phyloP scores from a whole-genome alignment of 2,888 invertebrate genomes.

The Sinohyriopsis cumingii region DNA sequence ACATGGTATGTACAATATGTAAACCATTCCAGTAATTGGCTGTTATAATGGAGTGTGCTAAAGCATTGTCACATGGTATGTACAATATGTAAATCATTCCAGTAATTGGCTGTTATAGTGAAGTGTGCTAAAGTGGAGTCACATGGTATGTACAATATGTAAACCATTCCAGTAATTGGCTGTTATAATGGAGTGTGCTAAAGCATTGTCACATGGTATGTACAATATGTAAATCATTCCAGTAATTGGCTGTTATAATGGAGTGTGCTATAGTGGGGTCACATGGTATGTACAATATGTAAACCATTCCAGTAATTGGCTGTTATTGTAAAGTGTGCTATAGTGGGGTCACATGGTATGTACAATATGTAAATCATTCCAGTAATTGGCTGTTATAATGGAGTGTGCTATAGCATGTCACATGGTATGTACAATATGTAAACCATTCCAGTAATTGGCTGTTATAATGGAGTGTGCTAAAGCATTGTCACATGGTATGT shows the following conservation, averaged over 20 bases:
- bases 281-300: too few relatives aligned
- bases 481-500: too few relatives aligned
- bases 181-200: conserved; percentile 69
- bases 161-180: conserved; percentile 81
- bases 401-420: too few relatives aligned
- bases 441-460: conserved; percentile 81
- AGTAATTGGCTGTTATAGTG: conserved; percentile 87
- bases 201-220: too few relatives aligned
- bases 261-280: too few relatives aligned
- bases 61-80: too few relatives aligned
- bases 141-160: too few relatives aligned
- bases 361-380: conserved; percentile 8
- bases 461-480: conserved; percentile 69
- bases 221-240: conserved; percentile 8
- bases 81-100: conserved; percentile 8
- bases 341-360: too few relatives aligned
- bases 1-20: too few relatives aligned
- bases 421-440: too few relatives aligned
- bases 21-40: conserved; percentile 81
- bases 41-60: conserved; percentile 69
- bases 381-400: conserved; percentile 87
- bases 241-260: conserved; percentile 87
- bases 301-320: conserved; percentile 81
- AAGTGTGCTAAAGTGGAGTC: too few relatives aligned
- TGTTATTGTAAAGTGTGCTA: conserved; percentile 69